Percentiles rank a stretch among this genome's conserved stretches.
Conservation (phyloP, 2,113 vertebrate species). For the Cryptotis parvus region DNA sequence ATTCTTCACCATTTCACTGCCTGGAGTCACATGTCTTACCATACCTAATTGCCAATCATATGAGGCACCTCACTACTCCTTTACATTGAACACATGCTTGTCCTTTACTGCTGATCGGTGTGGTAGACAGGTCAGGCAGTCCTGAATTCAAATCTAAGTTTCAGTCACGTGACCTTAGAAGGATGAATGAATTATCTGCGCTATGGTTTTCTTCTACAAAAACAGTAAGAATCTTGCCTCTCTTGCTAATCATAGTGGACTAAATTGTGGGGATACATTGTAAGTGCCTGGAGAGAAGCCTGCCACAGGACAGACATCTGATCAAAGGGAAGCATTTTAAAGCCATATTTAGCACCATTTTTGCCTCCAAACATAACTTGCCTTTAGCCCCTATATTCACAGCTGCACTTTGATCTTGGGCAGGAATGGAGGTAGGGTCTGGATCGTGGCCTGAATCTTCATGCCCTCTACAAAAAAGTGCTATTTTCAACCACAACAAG, state of each 20-base stretch:
- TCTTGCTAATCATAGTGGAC: background rate
- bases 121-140: background rate
- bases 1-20: no score
- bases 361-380: background rate
- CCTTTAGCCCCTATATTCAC: background rate
- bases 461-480: background rate
- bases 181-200: background rate
- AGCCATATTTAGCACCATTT: background rate
- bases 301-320: background rate
- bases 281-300: background rate
- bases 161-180: background rate
- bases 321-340: background rate
- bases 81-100: no score
- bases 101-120: background rate
- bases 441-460: background rate
- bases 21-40: no score
- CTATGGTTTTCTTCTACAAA: background rate
- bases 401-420: background rate
- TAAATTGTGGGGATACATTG: background rate
- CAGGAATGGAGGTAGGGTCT: fast-evolving
- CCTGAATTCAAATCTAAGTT: conserved; percentile 8
- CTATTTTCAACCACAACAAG: background rate
- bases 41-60: no score
- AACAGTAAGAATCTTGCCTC: background rate
- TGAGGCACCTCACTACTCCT: no score